These are phyloP conservation scores for Ptiloglossa arizonensis DNA, from an alignment of 1,140 invertebrate species.

Conservation along the genomic window DNA sequence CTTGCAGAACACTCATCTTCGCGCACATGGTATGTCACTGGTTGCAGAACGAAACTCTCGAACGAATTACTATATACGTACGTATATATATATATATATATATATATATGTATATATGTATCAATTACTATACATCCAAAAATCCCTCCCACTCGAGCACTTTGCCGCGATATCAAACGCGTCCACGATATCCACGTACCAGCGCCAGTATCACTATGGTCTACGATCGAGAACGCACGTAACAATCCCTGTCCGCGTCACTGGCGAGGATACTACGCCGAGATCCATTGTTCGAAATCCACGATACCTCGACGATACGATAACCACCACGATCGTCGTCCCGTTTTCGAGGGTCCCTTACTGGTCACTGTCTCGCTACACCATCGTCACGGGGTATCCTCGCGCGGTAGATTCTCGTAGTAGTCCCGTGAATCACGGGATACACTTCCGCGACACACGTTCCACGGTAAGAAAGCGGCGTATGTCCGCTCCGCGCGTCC, in stretches of 20 bases:
- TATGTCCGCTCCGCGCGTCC: too few species aligned
- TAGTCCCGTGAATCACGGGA: not conserved
- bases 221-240: not conserved
- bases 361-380: too few species aligned
- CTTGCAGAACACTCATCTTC: conserved; percentile 81
- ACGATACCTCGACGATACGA: too few species aligned
- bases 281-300: not conserved
- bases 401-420: too few species aligned
- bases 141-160: too few species aligned
- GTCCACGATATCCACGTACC: not conserved
- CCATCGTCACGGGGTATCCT: too few species aligned
- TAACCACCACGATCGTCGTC: too few species aligned
- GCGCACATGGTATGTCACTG: conserved; percentile 75
- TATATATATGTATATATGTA: too few species aligned
- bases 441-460: conserved; percentile 9
- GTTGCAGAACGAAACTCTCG: not conserved
- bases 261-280: not conserved
- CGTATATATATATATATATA: too few species aligned
- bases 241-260: not conserved
- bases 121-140: not conserved
- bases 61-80: too few species aligned
- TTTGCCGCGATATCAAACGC: not conserved
- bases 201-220: not conserved
- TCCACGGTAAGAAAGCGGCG: conserved; percentile 30
- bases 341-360: too few species aligned